Evolutionary conservation across 2,888 invertebrate genomes (phyloP), one percentile per base, ranked within the genome.

Genomic region (Cosmorhoe ocellata): DNA sequence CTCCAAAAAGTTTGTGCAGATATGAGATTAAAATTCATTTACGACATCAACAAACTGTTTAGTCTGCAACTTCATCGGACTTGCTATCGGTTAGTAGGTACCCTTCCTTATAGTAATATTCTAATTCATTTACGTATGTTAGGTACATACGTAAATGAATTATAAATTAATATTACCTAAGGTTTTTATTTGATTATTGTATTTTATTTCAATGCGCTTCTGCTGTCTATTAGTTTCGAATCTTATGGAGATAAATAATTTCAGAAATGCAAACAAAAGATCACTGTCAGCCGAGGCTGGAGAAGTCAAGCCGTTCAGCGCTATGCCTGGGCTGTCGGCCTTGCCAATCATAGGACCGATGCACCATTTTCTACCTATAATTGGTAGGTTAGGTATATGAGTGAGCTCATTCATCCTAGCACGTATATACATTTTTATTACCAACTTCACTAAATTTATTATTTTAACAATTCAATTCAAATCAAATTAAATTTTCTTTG

Each of bases 301-400:
- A 11, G 56, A 60, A 30, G 61, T 67, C 5, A 84, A 81, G 56
- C 72, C 82, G 8, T 82, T 72, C 37, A 61, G 76, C 9, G 72
- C 76, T 2, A 78, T 88, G 49, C 88, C 88, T 1, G 88, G 87
- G 0, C 64, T 86, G 24, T 71, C 74, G n/a, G 64, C 76, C 8
- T 61, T 84, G 39, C 88, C 88, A 0, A 24, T 84, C 9, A 65
- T 88, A n/a, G 87, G 88, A 1, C 63, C 80, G 12, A 12, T 84
- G 41, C 51, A 51, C 27, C 46, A 51, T 32, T 51, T 51, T 34
- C 45, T 48, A 2, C 48, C 48, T 11, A 8, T 48, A 13, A 48
- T 48, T 18, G 48, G 48, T 48, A 37, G 7, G 41, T 34, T n/a
- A 18, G 18, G 18, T 18, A 18, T 18, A 18, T 18, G 18, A 3